Percentiles rank a stretch among this genome's conserved stretches.
phyloP scores from a whole-genome alignment of 2,113 vertebrate species.

The Nymphicus hollandicus region DNA sequence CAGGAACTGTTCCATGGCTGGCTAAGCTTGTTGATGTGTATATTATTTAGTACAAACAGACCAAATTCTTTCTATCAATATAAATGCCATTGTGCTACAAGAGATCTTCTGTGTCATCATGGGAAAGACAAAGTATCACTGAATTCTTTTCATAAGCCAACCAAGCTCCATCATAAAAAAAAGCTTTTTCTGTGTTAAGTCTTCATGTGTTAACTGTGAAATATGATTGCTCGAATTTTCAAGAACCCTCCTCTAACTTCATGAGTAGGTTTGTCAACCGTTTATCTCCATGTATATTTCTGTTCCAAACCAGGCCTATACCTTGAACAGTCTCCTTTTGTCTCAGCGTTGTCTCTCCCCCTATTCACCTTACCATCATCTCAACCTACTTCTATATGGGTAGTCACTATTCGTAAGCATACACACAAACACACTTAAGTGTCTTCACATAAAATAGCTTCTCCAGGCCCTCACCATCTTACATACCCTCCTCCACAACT shows the following conservation, averaged over 20 bases:
- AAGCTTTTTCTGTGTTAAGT: not conserved
- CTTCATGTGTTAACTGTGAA: not conserved
- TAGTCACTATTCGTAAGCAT: not conserved
- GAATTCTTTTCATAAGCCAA: not conserved
- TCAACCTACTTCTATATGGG: not conserved
- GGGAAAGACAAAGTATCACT: not conserved
- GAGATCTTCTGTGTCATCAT: not conserved
- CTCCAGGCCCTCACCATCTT: not conserved
- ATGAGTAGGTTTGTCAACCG: not conserved
- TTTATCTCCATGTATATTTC: not conserved
- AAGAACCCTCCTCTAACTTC: not conserved
- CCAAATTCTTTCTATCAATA: not conserved
- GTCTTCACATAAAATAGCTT: not conserved
- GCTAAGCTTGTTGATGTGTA: not conserved
- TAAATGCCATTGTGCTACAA: not conserved
- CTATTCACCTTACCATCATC: not conserved
- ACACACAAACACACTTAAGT: rapidly evolving
- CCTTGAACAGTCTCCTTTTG: not conserved
- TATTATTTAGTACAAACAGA: not conserved
- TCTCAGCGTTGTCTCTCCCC: not conserved
- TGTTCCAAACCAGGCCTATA: not conserved
- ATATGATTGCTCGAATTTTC: not conserved
- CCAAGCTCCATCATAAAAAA: not conserved
- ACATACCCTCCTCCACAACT: not conserved
- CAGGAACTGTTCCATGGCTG: not conserved